Base-by-base conservation (phyloP, 2,888 invertebrate genomes). In the Linnaemya vulpina region DNA sequence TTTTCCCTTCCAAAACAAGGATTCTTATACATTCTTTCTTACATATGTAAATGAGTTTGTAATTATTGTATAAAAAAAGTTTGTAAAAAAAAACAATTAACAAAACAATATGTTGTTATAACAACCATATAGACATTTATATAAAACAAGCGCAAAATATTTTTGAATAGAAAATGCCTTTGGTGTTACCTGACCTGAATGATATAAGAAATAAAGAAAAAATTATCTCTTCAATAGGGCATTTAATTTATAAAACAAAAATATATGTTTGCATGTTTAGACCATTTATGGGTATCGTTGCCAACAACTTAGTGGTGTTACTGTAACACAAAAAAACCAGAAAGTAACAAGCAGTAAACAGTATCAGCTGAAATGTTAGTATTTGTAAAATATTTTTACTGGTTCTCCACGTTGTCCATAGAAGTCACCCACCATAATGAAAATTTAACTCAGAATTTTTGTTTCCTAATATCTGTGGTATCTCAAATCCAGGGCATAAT, bases 131-230 rank as follows among this genome's bases (percentile, higher is more conserved):
- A 30, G n/a, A 9, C 13, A n/a, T 53, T n/a, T 30, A 15, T 15
- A 53, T 40, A 40, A n/a, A n/a, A 35, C 51, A 51, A 55, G 49
- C 55, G 25, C 62, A 73, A 15, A 22, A 60, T 70, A 40, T 10
- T n/a, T 30, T n/a, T 38, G 2, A 60, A 60, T 30, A 35, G 40
- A 9, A 70, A 58, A 78, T 40, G 40, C 46, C n/a, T 63, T 13
- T 30, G 46, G 2, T 22, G 1, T 4, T n/a, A 38, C 60, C 35
- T 11, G 11, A 25, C 17, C 20, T 38, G 13, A 35, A 40, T 20
- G 5, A 55, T 30, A 58, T 25, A 53, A 43, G 62, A 30, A 63
- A 70, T 38, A 83, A 22, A 60, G 43, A 73, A 68, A 20, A 73
- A 74, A 62, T 38, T 71, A 43, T 35, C 62, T 30, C n/a, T 35